These are phyloP conservation scores for Campylomormyrus tamandua DNA, from an alignment of 2,113 vertebrate genomes.

Conservation along the genomic window DNA sequence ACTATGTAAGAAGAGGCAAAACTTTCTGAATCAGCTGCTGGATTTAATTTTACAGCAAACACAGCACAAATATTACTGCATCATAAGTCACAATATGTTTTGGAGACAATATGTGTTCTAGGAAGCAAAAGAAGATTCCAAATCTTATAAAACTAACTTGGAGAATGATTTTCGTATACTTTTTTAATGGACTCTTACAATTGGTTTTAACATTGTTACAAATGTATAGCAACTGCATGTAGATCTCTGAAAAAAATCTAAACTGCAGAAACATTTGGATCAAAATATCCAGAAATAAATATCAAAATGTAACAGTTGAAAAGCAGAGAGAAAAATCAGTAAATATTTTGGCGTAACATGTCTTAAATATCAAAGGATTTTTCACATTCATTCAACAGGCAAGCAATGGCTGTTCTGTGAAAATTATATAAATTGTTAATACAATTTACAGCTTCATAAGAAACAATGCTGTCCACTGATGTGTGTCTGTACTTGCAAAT, in stretches of 20 bases:
- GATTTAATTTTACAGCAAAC: background rate
- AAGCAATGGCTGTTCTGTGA: background rate
- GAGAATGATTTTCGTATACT: background rate
- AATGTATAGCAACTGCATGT: background rate
- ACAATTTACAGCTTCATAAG: background rate
- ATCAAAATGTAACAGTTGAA: background rate
- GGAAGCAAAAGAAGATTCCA: background rate
- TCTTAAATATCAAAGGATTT: background rate
- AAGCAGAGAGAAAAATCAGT: background rate
- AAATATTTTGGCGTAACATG: background rate
- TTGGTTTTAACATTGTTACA: background rate
- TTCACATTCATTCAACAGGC: background rate
- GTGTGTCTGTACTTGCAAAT: background rate
- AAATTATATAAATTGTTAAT: background rate
- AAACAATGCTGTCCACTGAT: background rate
- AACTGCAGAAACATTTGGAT: background rate
- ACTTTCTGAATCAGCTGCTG: background rate
- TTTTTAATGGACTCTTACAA: background rate
- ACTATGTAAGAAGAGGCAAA: background rate
- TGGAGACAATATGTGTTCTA: background rate
- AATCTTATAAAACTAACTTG: background rate
- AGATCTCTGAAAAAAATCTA: background rate
- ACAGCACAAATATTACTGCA: background rate
- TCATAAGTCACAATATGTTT: background rate
- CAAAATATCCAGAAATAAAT: background rate